These are phyloP conservation scores for Horisme vitalbata DNA, from an alignment of 2,888 invertebrate genomes.

Conservation along the genomic window DNA sequence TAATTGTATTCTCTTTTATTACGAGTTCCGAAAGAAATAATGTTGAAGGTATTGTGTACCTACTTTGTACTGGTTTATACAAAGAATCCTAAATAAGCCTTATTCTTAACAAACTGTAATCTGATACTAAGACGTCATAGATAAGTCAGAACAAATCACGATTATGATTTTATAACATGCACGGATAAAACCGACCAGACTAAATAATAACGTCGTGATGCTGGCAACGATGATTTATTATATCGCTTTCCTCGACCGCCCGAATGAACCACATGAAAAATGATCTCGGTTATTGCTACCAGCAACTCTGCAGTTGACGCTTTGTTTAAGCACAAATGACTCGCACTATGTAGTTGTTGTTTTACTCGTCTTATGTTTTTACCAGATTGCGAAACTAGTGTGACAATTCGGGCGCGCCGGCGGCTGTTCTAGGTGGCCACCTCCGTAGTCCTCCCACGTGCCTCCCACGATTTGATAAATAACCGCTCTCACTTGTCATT, in stretches of 20 bases:
- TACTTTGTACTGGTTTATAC: no score
- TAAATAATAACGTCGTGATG: slow-evolving; percentile 79
- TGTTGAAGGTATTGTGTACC: no score
- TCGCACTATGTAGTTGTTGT: slow-evolving; percentile 75
- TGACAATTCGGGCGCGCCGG: slow-evolving; percentile 32
- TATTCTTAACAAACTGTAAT: no score
- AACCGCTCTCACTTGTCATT: slow-evolving; percentile 45
- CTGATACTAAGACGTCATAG: no score
- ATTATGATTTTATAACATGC: slow-evolving; percentile 65
- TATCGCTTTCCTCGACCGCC: slow-evolving; percentile 78
- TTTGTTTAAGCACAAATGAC: slow-evolving; percentile 82
- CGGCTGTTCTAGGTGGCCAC: slow-evolving; percentile 15
- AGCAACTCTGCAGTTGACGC: slow-evolving; percentile 80
- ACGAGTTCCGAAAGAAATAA: no score
- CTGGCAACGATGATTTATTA: slow-evolving; percentile 81
- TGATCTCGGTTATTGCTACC: slow-evolving; percentile 79
- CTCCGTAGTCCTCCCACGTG: slow-evolving; percentile 38
- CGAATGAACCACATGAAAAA: slow-evolving; percentile 82
- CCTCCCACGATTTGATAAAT: slow-evolving; percentile 61
- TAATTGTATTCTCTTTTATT: no score
- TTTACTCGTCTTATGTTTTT: slow-evolving; percentile 68
- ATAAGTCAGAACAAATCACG: slow-evolving; percentile 25
- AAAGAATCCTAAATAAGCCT: no score
- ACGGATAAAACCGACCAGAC: slow-evolving; percentile 71
- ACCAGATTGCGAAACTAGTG: slow-evolving; percentile 46